Conservation (phyloP, 1,140 invertebrate genomes). For the Drosophila bipectinata region DNA sequence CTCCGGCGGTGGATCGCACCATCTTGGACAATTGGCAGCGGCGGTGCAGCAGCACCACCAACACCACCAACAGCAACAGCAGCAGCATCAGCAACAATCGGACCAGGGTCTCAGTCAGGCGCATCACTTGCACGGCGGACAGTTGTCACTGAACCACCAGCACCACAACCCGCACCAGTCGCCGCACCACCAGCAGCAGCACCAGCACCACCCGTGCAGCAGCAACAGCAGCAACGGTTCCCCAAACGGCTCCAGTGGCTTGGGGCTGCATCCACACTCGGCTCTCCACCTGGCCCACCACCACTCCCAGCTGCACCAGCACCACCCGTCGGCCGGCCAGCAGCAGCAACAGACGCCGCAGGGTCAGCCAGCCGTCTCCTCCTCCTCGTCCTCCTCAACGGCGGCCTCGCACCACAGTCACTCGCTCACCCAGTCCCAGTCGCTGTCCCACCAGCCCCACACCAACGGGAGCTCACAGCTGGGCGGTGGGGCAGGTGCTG, state of each 20-base stretch:
- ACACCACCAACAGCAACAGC: constrained; percentile 62
- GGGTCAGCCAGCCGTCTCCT: constrained; percentile 44
- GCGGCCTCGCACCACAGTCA: constrained; percentile 45
- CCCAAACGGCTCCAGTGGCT: constrained; percentile 49
- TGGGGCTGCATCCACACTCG: constrained; percentile 63
- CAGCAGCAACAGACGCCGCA: constrained; percentile 52
- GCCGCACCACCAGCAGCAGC: constrained; percentile 40
- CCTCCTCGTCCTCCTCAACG: constrained; percentile 18
- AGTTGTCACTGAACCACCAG: constrained; percentile 60
- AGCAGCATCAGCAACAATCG: constrained; percentile 65
- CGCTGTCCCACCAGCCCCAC: constrained; percentile 58
- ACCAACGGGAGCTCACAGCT: constrained; percentile 69
- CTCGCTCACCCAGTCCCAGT: constrained; percentile 30
- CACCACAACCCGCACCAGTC: constrained; percentile 47
- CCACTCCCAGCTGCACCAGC: constrained; percentile 65
- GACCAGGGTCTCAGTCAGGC: constrained; percentile 61
- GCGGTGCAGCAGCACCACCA: constrained; percentile 75
- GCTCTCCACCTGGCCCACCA: constrained; percentile 58
- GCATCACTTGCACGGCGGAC: constrained; percentile 67
- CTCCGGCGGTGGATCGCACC: constrained; percentile 69
- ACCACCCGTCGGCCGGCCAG: constrained; percentile 43
- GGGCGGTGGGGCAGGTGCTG: constrained; percentile 23
- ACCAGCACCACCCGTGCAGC: constrained; percentile 55
- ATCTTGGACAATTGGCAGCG: constrained; percentile 69
- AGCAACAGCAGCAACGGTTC: constrained; percentile 68